phyloP scores from a whole-genome alignment of 2,888 invertebrate species.

The Syrista parreyssii region DNA sequence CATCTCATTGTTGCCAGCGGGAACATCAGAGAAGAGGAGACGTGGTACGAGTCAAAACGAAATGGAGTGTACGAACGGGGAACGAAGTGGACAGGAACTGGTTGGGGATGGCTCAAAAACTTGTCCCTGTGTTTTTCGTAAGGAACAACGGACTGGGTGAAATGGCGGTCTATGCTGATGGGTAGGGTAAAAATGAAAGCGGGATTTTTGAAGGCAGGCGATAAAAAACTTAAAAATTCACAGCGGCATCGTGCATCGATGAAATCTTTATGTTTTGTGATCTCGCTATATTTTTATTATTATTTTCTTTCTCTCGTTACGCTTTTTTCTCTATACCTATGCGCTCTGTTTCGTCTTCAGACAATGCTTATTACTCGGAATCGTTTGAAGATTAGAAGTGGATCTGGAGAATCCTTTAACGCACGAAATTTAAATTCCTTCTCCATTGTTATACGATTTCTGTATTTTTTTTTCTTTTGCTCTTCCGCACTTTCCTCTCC shows the following conservation, averaged over 20 bases:
- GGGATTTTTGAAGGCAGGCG: constrained; percentile 31
- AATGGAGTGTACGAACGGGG: background rate
- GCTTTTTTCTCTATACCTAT: background rate
- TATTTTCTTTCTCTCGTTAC: background rate
- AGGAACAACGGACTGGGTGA: background rate
- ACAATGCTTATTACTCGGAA: background rate
- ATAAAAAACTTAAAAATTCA: constrained; percentile 32
- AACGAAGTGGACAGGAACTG: background rate
- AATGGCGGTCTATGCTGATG: background rate
- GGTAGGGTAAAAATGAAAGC: constrained; percentile 10
- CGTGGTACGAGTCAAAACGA: background rate
- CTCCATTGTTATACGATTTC: background rate
- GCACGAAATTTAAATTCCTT: background rate
- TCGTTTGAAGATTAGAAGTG: background rate
- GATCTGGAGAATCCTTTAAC: background rate
- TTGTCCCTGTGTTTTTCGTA: background rate
- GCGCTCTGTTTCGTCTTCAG: background rate
- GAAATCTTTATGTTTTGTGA: background rate
- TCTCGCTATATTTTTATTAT: background rate
- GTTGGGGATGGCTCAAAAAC: background rate
- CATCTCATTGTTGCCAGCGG: constrained; percentile 17
- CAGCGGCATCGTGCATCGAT: background rate
- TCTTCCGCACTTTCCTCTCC: background rate
- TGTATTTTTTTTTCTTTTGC: background rate
- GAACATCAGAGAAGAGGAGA: background rate